Evolutionary conservation across 2,888 invertebrate species (phyloP).

Genomic region (Drosophila anceps): DNA sequence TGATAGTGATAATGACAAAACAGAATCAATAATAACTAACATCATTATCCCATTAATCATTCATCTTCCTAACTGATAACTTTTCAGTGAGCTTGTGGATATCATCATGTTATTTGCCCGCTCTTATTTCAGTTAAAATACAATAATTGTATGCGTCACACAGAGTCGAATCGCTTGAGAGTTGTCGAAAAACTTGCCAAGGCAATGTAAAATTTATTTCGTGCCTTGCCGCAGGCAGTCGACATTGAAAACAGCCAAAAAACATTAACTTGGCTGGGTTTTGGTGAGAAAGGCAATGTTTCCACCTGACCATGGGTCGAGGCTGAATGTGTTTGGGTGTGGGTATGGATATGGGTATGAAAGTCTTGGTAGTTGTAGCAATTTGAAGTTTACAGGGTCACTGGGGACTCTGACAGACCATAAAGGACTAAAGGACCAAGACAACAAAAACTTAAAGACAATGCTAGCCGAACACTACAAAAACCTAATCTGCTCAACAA

Average conservation of each 20-base stretch:
- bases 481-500: slow-evolving; percentile 79
- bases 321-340: not conserved
- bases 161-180: slow-evolving; percentile 37
- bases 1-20: too few relatives aligned
- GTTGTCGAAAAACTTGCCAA: slow-evolving; percentile 23
- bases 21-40: not conserved
- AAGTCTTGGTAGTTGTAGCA: slow-evolving; percentile 69
- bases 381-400: slow-evolving; percentile 80
- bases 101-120: not conserved
- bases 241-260: slow-evolving; percentile 40
- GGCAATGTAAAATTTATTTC: slow-evolving; percentile 47
- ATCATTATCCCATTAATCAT: too few relatives aligned
- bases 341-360: slow-evolving; percentile 6
- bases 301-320: slow-evolving; percentile 27
- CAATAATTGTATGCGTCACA: slow-evolving; percentile 21
- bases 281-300: slow-evolving; percentile 40
- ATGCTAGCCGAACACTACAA: slow-evolving; percentile 62
- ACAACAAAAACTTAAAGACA: slow-evolving; percentile 68
- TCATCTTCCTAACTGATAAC: too few relatives aligned
- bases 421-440: slow-evolving; percentile 47
- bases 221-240: slow-evolving; percentile 30
- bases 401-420: slow-evolving; percentile 62
- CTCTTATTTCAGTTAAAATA: slow-evolving; percentile 19
- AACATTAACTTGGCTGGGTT: slow-evolving; percentile 29
- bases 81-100: too few relatives aligned